Evolutionary conservation across 2,797 vertebrate species (phyloP).

Genomic region (Pantherophis vulpinus): DNA sequence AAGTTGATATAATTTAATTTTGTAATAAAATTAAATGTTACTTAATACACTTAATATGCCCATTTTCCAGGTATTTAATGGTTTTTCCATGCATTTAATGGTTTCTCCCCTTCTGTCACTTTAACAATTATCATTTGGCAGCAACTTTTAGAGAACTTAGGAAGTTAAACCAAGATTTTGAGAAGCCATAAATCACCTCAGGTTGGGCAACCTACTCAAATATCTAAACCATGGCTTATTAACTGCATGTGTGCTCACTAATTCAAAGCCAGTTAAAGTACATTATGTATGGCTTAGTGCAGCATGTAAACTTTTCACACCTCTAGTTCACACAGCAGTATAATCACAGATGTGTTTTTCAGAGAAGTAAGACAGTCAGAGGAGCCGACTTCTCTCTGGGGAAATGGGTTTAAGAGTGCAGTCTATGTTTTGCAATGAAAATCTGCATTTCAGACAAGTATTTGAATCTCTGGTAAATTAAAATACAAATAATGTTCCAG

Average conservation of each 20-base stretch:
- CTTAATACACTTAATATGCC: not conserved
- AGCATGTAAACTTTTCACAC: not conserved
- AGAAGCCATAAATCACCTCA: not conserved
- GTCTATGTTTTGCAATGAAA: not conserved
- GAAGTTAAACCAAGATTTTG: not conserved
- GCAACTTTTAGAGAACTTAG: not conserved
- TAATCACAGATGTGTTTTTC: not conserved
- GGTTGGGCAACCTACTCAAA: not conserved
- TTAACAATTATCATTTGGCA: not conserved
- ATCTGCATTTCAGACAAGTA: not conserved
- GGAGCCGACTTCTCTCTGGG: not conserved
- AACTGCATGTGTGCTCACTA: not conserved
- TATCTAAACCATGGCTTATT: not conserved
- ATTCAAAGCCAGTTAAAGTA: not conserved
- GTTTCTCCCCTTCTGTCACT: not conserved
- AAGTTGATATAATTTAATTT: not conserved
- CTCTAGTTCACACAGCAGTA: not conserved
- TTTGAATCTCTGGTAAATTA: not conserved
- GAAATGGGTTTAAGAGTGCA: not conserved
- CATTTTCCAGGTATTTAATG: not conserved
- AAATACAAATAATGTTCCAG: not conserved
- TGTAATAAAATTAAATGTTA: not conserved
- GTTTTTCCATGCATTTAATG: not conserved
- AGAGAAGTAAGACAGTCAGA: not conserved
- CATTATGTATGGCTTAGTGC: not conserved